A percentile compares a stretch with the other conserved stretches of the same genome.
Evolutionary conservation across 2,797 vertebrate genomes (phyloP).

Genomic region (Labroides dimidiatus): DNA sequence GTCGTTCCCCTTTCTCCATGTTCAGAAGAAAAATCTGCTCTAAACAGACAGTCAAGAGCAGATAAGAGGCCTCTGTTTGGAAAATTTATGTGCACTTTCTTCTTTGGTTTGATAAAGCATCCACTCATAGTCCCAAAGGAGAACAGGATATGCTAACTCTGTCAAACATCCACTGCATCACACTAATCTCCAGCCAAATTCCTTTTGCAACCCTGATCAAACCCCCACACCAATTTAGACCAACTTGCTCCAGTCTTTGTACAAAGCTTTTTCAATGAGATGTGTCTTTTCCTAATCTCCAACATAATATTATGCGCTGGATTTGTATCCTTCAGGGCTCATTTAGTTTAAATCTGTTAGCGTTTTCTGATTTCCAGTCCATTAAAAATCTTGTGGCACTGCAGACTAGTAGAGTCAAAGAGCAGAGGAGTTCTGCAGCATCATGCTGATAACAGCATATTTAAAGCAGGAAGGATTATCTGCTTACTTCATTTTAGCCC

Average conservation of each 20-base stretch:
- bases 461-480: slow-evolving; percentile 27
- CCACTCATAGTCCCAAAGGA: slow-evolving; percentile 39
- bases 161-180: slow-evolving; percentile 36
- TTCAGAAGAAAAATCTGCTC: slow-evolving; percentile 58
- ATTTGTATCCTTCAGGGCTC: slow-evolving; percentile 32
- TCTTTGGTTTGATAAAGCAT: slow-evolving; percentile 55
- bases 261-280: slow-evolving; percentile 8
- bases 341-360: slow-evolving; percentile 55
- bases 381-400: slow-evolving; percentile 36
- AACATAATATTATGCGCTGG: slow-evolving; percentile 12
- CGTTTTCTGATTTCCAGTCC: slow-evolving; percentile 51
- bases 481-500: slow-evolving; percentile 22
- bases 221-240: slow-evolving; percentile 15
- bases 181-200: slow-evolving; percentile 44
- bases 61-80: slow-evolving; percentile 58
- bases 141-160: slow-evolving; percentile 48
- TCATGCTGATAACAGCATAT: slow-evolving; percentile 19
- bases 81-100: slow-evolving; percentile 53
- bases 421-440: slow-evolving; percentile 26
- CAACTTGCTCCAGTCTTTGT: not conserved
- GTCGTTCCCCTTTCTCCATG: slow-evolving; percentile 33
- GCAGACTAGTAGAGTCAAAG: slow-evolving; percentile 42
- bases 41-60: slow-evolving; percentile 50
- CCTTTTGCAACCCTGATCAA: slow-evolving; percentile 34
- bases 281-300: slow-evolving; percentile 13